These are phyloP conservation scores for Diprion similis DNA, from an alignment of 1,140 invertebrate genomes.

Conservation along the genomic window DNA sequence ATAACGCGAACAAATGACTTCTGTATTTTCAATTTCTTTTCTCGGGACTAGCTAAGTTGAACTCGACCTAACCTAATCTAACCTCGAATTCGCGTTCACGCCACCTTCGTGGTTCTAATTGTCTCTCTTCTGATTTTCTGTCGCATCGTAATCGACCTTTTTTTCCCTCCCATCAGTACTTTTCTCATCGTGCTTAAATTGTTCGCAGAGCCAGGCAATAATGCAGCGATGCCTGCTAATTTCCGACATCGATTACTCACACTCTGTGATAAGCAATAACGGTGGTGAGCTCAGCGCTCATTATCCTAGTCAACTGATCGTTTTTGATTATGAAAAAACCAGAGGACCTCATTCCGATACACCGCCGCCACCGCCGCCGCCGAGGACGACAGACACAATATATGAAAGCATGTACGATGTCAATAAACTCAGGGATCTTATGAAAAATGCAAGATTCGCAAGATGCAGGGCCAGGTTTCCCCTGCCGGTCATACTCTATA, in stretches of 20 bases:
- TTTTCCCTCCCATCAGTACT: too few species aligned
- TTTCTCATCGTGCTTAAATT: too few species aligned
- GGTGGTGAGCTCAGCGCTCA: slow-evolving; percentile 76
- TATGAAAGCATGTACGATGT: slow-evolving; percentile 69
- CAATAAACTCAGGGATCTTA: slow-evolving; percentile 67
- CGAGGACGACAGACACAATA: slow-evolving; percentile 64
- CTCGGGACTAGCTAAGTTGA: too few species aligned
- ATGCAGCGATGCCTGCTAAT: slow-evolving; percentile 71
- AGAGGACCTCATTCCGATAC: slow-evolving; percentile 42
- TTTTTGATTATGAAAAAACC: slow-evolving; percentile 72
- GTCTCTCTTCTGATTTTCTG: too few species aligned
- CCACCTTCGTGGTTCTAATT: too few species aligned
- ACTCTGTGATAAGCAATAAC: slow-evolving; percentile 70
- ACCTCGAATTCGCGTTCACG: too few species aligned
- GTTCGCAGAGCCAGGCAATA: slow-evolving; percentile 65
- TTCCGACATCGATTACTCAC: slow-evolving; percentile 70
- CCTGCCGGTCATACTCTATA: slow-evolving; percentile 79
- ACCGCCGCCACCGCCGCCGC: slow-evolving; percentile 46
- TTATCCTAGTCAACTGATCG: slow-evolving; percentile 77
- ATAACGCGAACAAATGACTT: background rate
- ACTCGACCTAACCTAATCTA: too few species aligned
- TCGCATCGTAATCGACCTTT: too few species aligned
- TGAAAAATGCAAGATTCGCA: slow-evolving; percentile 68
- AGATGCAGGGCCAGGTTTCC: slow-evolving; percentile 81
- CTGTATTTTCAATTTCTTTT: slow-evolving; percentile 20